These are phyloP conservation scores for Ommatoiulus sabulosus DNA, from an alignment of 2,888 invertebrate genomes.

Conservation along the genomic window DNA sequence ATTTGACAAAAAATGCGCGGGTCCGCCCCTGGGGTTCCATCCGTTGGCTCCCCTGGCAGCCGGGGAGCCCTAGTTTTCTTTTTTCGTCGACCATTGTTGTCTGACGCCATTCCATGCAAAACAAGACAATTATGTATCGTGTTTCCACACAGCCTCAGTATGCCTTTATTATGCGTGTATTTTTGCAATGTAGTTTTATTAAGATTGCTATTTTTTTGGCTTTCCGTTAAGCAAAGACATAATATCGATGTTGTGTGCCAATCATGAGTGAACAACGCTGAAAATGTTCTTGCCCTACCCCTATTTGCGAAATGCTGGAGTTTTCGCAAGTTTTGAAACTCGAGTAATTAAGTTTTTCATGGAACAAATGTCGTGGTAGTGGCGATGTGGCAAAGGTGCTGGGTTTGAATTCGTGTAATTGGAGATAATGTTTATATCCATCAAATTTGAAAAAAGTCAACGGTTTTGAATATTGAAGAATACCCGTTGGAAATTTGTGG, in stretches of 20 bases:
- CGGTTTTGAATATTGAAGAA: no score
- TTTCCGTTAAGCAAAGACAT: conserved; percentile 27
- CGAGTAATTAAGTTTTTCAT: background rate
- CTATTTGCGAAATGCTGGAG: background rate
- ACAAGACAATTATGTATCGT: background rate
- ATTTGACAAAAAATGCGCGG: background rate
- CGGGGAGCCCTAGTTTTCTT: background rate
- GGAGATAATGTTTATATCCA: no score
- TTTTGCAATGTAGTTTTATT: conserved; percentile 29
- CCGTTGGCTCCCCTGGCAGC: conserved; percentile 10
- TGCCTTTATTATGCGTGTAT: conserved; percentile 28
- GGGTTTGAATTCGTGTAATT: no score
- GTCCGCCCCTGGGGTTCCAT: background rate
- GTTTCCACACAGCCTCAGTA: conserved; percentile 22
- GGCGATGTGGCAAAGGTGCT: background rate
- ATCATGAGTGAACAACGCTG: conserved; percentile 15
- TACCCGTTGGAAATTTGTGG: no score
- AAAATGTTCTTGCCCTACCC: conserved; percentile 3
- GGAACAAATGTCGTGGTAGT: background rate
- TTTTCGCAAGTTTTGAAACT: background rate
- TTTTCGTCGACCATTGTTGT: background rate
- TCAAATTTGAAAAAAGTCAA: no score
- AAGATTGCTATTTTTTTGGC: conserved; percentile 34
- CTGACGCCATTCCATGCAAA: conserved; percentile 15
- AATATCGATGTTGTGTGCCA: conserved; percentile 34